A percentile compares a stretch with the other conserved stretches of the same genome.
Evolutionary conservation across 2,113 vertebrate genomes (phyloP).

Genomic region (Struthidea cinerea): DNA sequence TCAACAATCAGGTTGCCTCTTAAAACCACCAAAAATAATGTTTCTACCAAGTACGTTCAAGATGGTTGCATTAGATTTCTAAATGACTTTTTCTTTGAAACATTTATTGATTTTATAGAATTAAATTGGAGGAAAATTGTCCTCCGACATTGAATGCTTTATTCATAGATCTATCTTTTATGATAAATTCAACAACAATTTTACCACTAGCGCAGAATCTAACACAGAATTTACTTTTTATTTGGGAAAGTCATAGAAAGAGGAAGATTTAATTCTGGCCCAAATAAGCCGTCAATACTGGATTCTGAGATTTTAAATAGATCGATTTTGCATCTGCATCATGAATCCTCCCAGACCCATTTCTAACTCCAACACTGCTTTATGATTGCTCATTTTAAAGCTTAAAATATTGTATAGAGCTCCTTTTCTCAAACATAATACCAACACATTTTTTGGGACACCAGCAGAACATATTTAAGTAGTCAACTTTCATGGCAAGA

Average conservation of each 20-base stretch:
- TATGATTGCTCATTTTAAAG: background rate
- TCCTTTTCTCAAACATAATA: background rate
- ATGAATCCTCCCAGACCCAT: background rate
- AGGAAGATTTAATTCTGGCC: background rate
- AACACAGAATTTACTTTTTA: background rate
- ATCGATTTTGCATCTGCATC: background rate
- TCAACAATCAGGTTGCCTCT: background rate
- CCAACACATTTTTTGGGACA: background rate
- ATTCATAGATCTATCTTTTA: background rate
- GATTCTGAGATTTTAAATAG: background rate
- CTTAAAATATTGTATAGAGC: background rate
- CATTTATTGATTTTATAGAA: background rate
- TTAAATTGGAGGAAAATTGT: background rate
- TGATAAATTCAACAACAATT: background rate
- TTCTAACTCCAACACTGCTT: background rate
- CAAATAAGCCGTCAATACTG: background rate
- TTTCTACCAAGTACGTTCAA: background rate
- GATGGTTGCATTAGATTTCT: background rate
- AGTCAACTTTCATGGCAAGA: background rate
- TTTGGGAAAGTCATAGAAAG: background rate
- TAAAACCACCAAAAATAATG: background rate
- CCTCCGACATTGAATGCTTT: background rate
- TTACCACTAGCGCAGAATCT: background rate
- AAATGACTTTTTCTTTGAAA: background rate
- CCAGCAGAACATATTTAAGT: background rate